Conservation (phyloP, 2,797 vertebrate genomes). For the Poecile montanus region DNA sequence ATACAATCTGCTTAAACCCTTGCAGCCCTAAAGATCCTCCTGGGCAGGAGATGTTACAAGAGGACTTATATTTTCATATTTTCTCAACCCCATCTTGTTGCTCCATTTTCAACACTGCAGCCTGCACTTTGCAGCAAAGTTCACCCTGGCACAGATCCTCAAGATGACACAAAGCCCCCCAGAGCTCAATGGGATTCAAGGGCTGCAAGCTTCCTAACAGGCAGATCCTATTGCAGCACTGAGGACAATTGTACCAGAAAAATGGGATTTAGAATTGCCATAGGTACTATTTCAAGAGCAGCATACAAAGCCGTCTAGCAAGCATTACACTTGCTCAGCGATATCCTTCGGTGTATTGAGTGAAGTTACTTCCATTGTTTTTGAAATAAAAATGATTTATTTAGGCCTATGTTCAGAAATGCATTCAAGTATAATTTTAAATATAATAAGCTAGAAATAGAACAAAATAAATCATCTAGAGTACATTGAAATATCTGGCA, state of each 20-base stretch:
- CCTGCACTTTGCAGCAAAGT: neutral
- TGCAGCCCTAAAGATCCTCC: neutral
- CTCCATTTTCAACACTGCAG: neutral
- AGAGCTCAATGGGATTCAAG: neutral
- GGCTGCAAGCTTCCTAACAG: neutral
- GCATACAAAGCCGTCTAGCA: neutral
- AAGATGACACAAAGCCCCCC: neutral
- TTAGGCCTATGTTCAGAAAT: neutral
- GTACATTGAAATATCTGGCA: constrained; percentile 7
- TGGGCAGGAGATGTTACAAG: neutral
- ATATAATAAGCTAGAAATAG: constrained; percentile 6
- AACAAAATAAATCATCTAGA: constrained; percentile 25
- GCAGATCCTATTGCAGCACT: neutral
- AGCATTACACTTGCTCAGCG: neutral
- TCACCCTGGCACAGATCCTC: neutral
- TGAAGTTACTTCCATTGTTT: constrained; percentile 25
- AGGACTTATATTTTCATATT: neutral
- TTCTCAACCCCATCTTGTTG: neutral
- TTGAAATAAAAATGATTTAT: constrained; percentile 5
- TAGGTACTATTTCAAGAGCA: neutral
- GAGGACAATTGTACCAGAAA: neutral
- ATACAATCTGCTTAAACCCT: neutral
- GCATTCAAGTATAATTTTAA: constrained; percentile 9
- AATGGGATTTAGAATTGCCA: neutral
- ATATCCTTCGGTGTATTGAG: neutral